These are phyloP conservation scores for Agrotis puta DNA, from an alignment of 2,888 invertebrate species.

Conservation along the genomic window DNA sequence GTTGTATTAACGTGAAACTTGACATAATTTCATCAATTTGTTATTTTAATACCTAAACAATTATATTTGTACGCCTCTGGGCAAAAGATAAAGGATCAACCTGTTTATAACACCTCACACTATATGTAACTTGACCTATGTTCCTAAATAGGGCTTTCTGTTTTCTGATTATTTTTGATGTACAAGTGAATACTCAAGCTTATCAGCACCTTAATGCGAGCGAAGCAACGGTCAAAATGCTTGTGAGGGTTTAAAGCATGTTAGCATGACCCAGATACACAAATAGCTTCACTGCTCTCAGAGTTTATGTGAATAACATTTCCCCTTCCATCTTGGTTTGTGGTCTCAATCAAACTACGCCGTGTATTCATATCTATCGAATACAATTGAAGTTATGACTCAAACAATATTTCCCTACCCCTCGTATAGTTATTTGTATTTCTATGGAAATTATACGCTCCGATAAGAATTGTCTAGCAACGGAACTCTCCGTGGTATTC, in stretches of 20 bases:
- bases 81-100: no score
- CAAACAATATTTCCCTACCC: not conserved
- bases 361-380: not conserved
- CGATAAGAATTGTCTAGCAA: not conserved
- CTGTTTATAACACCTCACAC: no score
- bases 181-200: no score
- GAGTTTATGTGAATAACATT: not conserved
- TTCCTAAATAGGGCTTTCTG: no score
- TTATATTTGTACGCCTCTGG: no score
- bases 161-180: no score
- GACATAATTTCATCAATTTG: no score
- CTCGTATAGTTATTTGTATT: not conserved
- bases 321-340: not conserved
- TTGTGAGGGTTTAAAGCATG: not conserved
- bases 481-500: not conserved
- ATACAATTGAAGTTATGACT: not conserved
- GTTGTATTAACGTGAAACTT: no score
- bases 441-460: not conserved
- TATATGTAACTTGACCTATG: no score
- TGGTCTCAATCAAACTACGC: not conserved
- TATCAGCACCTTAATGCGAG: no score
- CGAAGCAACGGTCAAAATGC: no score
- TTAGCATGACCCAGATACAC: not conserved
- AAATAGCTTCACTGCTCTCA: not conserved
- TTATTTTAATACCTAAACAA: no score